Evolutionary conservation across 1,140 invertebrate genomes (phyloP).

Genomic region (Acyrthosiphon pisum): DNA sequence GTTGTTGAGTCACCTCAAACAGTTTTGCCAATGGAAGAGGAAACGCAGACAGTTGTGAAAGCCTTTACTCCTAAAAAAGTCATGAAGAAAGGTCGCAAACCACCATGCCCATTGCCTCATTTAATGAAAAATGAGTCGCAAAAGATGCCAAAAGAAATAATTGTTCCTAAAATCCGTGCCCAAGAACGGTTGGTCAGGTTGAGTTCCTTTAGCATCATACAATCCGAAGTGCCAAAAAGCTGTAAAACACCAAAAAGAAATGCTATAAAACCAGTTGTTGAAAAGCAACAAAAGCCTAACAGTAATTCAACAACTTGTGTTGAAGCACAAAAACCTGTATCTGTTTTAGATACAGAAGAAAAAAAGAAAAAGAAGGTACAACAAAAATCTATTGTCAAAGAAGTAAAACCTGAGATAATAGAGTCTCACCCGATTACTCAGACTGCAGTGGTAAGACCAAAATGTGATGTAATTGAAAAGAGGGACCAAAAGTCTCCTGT

Average conservation of each 20-base stretch:
- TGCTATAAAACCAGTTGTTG: neutral
- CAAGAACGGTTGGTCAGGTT: conserved; percentile 50
- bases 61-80: conserved; percentile 1
- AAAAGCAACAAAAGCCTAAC: neutral
- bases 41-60: neutral
- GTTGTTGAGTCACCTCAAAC: neutral
- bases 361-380: conserved; percentile 54
- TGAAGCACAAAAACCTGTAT: conserved; percentile 26
- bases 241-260: conserved; percentile 45
- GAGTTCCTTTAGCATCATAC: conserved; percentile 54
- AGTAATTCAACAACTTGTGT: neutral
- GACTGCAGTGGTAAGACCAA: conserved; percentile 12
- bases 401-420: conserved; percentile 18
- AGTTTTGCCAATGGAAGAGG: neutral
- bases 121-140: conserved; percentile 45
- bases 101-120: conserved; percentile 50
- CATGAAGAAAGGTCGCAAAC: conserved; percentile 44
- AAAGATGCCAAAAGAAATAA: conserved; percentile 49
- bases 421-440: neutral
- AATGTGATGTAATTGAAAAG: conserved; percentile 49
- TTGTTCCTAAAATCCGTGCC: conserved; percentile 53
- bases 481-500: conserved; percentile 52
- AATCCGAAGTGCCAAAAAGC: conserved; percentile 54
- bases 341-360: conserved; percentile 8
- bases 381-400: conserved; percentile 41